Base-by-base conservation (phyloP, 1,140 invertebrate genomes). In the Liolophura sinensis region DNA sequence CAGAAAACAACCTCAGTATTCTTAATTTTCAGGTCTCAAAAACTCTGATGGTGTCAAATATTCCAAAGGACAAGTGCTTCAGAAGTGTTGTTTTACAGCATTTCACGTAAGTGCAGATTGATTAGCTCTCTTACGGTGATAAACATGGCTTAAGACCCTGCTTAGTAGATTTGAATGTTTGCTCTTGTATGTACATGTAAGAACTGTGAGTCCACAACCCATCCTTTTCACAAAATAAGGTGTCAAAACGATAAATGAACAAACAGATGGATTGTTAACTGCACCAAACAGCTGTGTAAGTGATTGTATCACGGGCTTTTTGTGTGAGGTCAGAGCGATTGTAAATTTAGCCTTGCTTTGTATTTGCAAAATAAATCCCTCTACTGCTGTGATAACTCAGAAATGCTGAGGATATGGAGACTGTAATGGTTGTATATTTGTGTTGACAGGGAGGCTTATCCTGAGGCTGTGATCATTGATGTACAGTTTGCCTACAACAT, bases 401-500 rank as follows among this genome's bases (percentile, higher is more conserved):
- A 20, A 27, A 20, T 25, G 18, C 46, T 83, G 86, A 71, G 48
- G 22, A 58, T 22, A 1, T 3, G 1, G 27, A 58, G 1, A 22
- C 22, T 54, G 9, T n/a, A 86, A 86, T 74, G 25, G 15, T 49
- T 50, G n/a, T 74, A 18, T 49, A 59, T 59, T 51, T 68, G 89
- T 89, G 9, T 40, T 84, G 76, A 89, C 84, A 91, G 91, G 72
- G 92, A 96, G 73, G 89, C 93, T 47, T 97, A 96, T 85, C 92
- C 94, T 47, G 91, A 93, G 71, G 88, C 92, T 55, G 89, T 89
- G 70, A 91, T 97, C 47, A 88, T 92, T 76, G 94, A 95, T 81
- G 88, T 97, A 14, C 91, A 93, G 74, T 89, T 97, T 79, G 93
- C 95, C 12, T 95, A 95, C 80, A 92, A 95, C 84, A 93, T 97